Evolutionary conservation across 2,888 invertebrate genomes (phyloP), one percentile per base, ranked within the genome.

Genomic region (Philereme vetulata): DNA sequence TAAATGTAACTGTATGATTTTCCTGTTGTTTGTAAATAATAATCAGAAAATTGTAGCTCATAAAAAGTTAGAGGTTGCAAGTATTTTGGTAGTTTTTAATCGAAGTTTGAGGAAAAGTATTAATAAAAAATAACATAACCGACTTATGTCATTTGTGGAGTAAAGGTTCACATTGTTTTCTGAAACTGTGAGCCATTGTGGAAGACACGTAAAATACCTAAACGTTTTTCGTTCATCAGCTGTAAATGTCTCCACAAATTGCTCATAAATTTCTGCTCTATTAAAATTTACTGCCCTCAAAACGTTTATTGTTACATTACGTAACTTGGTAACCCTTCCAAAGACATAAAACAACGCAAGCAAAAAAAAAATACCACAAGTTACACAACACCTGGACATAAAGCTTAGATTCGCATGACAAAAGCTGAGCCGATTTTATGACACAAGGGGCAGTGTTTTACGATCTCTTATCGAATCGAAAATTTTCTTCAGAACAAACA

Each of bases 201-300:
- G 54, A 65, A 75, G 72, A 72, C 81, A 81, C 47, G 74, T 78
- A 80, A 80, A 80, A 78, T 77, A 62, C 54, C 72, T 72, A 79
- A 78, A 64, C 64, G 71, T 76, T 85, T 85, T 88, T 85, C 81
- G 81, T 84, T 86, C 84, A 83, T 86, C 84, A 84, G 82, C 82
- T 85, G 84, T 90, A 90, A 90, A 88, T 84, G 87, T 89, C 88
- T 72, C 84, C 81, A 81, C 85, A 85, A 88, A 88, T 82, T 78
- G 86, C 77, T 77, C 77, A 84, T 91, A 90, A 89, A 90, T 85
- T 87, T 86, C 80, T 84, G 82, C 81, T 84, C 87, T 88, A 89
- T 90, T 88, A 88, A 88, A 89, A 88, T 86, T 86, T 86, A 88
- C 86, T 82, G 73, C 76, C 79, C 80, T 82, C 82, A 81, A 87